A percentile compares a stretch with the other conserved stretches of the same genome.
These are phyloP conservation scores for Gerris buenoi DNA, from an alignment of 1,140 invertebrate genomes.

Conservation along the genomic window DNA sequence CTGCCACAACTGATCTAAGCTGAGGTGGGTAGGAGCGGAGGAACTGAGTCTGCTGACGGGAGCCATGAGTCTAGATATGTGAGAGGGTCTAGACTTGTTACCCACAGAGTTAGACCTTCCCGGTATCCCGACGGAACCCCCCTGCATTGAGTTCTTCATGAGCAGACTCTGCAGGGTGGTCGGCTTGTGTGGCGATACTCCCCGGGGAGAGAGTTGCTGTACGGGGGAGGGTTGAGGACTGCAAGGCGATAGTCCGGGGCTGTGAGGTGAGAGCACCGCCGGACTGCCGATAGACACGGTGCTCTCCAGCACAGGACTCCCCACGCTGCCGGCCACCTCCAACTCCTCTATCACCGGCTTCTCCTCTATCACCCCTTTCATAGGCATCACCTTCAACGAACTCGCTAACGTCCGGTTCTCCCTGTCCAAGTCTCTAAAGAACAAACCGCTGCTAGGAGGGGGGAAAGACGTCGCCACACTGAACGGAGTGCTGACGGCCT, in stretches of 20 bases:
- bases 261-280: slow-evolving; percentile 13
- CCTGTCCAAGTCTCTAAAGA: slow-evolving; percentile 6
- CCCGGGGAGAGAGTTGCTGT: slow-evolving; percentile 18
- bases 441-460: slow-evolving; percentile 18
- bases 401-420: slow-evolving; percentile 10
- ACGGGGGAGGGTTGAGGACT: slow-evolving; percentile 29
- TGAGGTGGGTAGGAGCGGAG: slow-evolving; percentile 64
- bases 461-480: slow-evolving; percentile 17
- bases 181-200: slow-evolving; percentile 30
- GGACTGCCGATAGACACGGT: slow-evolving; percentile 29
- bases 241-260: slow-evolving; percentile 25
- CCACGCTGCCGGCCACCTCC: background rate
- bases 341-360: background rate
- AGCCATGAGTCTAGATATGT: slow-evolving; percentile 4
- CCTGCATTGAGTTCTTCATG: slow-evolving; percentile 35
- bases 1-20: slow-evolving; percentile 68
- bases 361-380: background rate
- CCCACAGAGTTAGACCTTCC: slow-evolving; percentile 21
- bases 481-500: background rate
- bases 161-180: slow-evolving; percentile 47
- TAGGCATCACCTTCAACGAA: slow-evolving; percentile 6
- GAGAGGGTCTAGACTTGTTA: slow-evolving; percentile 1
- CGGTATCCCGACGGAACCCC: slow-evolving; percentile 28
- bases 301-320: slow-evolving; percentile 11
- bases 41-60: slow-evolving; percentile 52